Conservation (phyloP, 2,888 invertebrate species). For the Cataglyphis cursor region DNA sequence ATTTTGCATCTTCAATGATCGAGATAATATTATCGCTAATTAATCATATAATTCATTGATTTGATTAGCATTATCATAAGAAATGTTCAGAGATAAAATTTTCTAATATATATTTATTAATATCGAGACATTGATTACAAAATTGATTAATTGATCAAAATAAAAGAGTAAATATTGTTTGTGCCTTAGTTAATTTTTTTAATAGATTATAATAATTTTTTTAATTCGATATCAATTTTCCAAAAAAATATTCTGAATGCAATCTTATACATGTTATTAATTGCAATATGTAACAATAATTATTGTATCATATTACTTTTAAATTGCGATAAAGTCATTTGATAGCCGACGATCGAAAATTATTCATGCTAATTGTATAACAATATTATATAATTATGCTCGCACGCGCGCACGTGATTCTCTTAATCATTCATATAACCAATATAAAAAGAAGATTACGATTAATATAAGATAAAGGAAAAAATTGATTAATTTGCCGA, state of each 20-base stretch:
- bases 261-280: conserved; percentile 11
- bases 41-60: background rate
- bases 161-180: background rate
- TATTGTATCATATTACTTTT: conserved; percentile 24
- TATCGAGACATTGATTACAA: background rate
- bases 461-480: conserved; percentile 14
- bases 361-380: conserved; percentile 23
- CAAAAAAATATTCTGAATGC: background rate
- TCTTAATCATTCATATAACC: background rate
- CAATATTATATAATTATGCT: conserved; percentile 59
- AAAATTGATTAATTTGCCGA: background rate
- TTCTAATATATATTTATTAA: background rate
- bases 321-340: conserved; percentile 59
- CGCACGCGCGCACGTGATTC: no score
- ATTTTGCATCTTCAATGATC: background rate
- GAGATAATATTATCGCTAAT: background rate
- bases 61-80: background rate
- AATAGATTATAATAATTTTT: background rate
- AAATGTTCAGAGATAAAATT: background rate
- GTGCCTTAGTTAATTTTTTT: background rate
- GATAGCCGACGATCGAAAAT: conserved; percentile 54
- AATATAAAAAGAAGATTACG: background rate
- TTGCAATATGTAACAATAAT: conserved; percentile 52
- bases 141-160: background rate
- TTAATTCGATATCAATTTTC: background rate